Evolutionary conservation across 2,888 invertebrate species (phyloP), one percentile per base, ranked within the genome.

Genomic region (Melieria picta): DNA sequence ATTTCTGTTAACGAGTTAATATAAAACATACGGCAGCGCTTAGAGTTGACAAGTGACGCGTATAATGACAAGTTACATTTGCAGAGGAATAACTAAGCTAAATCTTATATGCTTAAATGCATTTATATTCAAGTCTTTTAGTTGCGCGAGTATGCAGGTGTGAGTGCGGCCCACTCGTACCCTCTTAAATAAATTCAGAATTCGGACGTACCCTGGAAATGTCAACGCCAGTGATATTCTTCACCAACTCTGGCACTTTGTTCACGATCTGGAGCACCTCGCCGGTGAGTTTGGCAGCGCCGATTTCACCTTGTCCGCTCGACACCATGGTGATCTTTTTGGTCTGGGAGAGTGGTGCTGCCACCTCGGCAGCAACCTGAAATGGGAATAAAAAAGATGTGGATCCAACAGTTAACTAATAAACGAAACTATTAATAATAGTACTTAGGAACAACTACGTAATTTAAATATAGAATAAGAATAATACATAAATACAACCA

Each of bases 261-360:
- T 94, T 92, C 76, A 99, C 96, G 84, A 99, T 98, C 85, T 91
- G 92, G 80, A 99, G 90, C 45, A 99, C 95, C 88, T 99, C 99
- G 56, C 94, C 94, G 4, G 98, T 97, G 76, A 99, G 89, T 87
- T 97, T 98, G 76, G 96, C 93, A 1, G 98, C 98, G 47, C 99
- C 99, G 48, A 99, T 90, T 64, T 97, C 95, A 50, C 97, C 94
- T 70, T 90, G 90, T 47, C 98, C 98, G 80, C 94, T 94, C 1
- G 97, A 96, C 16, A 99, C 94, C 98, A 99, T 98, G 6, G 96
- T 97, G 76, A 99, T 93, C 88, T 97, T 97, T 86, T 96, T 96
- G 7, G 96, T 93, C 86, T 98, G 96, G 0, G 97, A 94, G 78
- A 99, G 87, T 6, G 98, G 98, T 45, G 97, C 97, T 52, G 98